Evolutionary conservation across 2,797 vertebrate genomes (phyloP), one percentile per base, ranked within the genome.

Genomic region (Myripristis murdjan): DNA sequence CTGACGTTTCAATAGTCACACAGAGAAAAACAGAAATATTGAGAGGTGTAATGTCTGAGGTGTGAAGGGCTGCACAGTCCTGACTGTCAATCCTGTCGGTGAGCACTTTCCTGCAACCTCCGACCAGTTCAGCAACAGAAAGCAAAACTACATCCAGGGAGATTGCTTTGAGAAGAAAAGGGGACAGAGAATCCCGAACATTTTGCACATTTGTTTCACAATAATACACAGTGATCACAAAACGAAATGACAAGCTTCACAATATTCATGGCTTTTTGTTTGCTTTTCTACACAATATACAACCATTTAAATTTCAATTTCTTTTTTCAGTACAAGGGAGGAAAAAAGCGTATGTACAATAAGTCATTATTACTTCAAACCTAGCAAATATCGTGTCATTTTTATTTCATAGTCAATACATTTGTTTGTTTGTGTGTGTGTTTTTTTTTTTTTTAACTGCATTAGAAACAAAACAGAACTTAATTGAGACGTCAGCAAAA

Each of bases 231-330:
- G 90, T 91, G 89, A 96, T 96, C 95, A 97, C 95, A 95, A 95
- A 95, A 96, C 96, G 92, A 96, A 96, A 96, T 95, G 95, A 97
- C 95, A 96, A 95, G 94, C 95, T 96, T 96, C 96, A 96, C 96
- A 96, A 97, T 95, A 97, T 95, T 95, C 95, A 96, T 96, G 96
- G 96, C 95, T 96, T 96, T 94, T 93, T 93, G 85, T 93, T 92
- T 92, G 93, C 92, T 95, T 96, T 95, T 96, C 95, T 96, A 97
- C 96, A 97, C 96, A 96, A 97, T 97, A 95, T 97, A 97, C 96
- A 97, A 95, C 95, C 95, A 95, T 92, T 92, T 91, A 91, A 84
- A 84, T 74, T 84, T 83, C 65, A 75, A 91, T 92, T 93, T 91
- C 81, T 91, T 94, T 94, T 95, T 96, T 96, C 93, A 95, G 94